Percentiles rank a stretch among this genome's conserved stretches.
These are phyloP conservation scores for Hydropsyche tenuis DNA, from an alignment of 1,140 invertebrate genomes.

Conservation along the genomic window DNA sequence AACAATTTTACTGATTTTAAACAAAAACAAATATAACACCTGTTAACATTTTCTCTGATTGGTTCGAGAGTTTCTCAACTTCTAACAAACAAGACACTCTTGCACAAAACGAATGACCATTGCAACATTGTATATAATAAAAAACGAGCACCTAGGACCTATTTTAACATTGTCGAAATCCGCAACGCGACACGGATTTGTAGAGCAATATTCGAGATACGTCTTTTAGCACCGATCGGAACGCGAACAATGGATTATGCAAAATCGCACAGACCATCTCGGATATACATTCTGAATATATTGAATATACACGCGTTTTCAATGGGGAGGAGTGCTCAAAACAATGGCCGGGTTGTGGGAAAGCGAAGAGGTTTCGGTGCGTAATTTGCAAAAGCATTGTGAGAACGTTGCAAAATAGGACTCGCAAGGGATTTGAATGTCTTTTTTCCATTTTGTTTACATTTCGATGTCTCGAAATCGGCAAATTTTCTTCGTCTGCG, in stretches of 20 bases:
- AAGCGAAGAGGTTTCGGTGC: neutral
- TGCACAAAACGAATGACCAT: too few species aligned
- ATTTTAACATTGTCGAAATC: too few species aligned
- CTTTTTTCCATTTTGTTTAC: too few species aligned
- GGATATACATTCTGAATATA: slow-evolving; percentile 4
- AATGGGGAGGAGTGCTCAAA: neutral
- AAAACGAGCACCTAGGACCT: too few species aligned
- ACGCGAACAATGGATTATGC: slow-evolving; percentile 34
- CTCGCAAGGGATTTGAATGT: neutral
- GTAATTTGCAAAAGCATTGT: slow-evolving; percentile 22
- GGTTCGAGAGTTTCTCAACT: too few species aligned
- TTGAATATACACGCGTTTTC: neutral
- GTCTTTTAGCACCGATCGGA: neutral
- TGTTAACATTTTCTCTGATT: too few species aligned
- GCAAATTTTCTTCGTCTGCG: neutral
- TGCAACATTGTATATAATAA: too few species aligned
- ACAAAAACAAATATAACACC: too few species aligned
- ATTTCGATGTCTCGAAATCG: neutral
- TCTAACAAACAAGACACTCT: too few species aligned
- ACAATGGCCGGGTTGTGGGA: slow-evolving; percentile 24
- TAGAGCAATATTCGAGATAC: neutral
- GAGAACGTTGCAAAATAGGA: slow-evolving; percentile 18
- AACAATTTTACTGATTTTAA: too few species aligned
- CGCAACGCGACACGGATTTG: slow-evolving; percentile 5
- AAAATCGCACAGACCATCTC: slow-evolving; percentile 12